phyloP scores from a whole-genome alignment of 2,113 vertebrate genomes.

The Ptyas mucosa region DNA sequence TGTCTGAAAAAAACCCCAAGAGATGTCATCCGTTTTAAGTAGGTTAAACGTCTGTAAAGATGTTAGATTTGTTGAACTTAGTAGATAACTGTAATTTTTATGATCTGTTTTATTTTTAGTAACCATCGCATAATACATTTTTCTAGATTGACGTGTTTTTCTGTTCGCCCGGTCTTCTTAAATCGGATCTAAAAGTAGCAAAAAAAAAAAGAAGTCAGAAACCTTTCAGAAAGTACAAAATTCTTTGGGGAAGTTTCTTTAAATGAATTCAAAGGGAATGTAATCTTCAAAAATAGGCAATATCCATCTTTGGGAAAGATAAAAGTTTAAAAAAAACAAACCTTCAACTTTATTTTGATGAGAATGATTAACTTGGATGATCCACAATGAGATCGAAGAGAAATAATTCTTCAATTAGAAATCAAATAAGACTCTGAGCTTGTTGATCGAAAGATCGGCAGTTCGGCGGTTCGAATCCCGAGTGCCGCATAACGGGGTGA shows the following conservation, averaged over 20 bases:
- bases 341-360: background rate
- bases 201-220: background rate
- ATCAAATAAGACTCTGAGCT: background rate
- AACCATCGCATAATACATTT: background rate
- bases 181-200: background rate
- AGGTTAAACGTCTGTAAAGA: background rate
- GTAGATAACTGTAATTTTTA: background rate
- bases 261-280: background rate
- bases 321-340: background rate
- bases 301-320: background rate
- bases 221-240: background rate
- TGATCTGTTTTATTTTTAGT: constrained; percentile 1
- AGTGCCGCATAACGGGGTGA: too few species aligned
- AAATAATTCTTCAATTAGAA: background rate
- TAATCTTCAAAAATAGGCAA: background rate
- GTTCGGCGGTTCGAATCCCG: too few species aligned
- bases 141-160: background rate
- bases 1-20: background rate
- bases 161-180: background rate
- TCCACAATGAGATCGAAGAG: background rate
- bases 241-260: background rate
- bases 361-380: background rate
- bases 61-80: background rate
- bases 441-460: too few species aligned
- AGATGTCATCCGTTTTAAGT: background rate